phyloP scores from a whole-genome alignment of 2,113 vertebrate species.

The Lontra canadensis region DNA sequence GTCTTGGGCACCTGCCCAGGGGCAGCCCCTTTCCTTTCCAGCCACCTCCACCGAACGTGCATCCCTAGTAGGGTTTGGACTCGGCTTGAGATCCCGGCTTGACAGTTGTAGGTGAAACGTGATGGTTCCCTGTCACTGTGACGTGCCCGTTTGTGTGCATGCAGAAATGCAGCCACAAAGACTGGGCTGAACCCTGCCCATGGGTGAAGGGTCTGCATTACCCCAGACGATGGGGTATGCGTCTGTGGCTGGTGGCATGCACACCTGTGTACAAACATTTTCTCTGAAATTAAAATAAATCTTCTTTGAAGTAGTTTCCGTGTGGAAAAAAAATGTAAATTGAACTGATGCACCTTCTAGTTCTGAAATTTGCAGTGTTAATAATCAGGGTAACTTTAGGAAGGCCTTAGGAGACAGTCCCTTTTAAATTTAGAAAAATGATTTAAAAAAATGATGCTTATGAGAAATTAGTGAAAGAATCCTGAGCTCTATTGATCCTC shows the following conservation, averaged over 20 bases:
- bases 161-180: not conserved
- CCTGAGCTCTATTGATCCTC: not conserved
- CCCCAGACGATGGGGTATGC: not conserved
- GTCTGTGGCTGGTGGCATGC: too few species aligned
- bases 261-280: not conserved
- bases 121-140: not conserved
- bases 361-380: not conserved
- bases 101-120: not conserved
- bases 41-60: not conserved
- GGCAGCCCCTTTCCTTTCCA: not conserved
- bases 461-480: slow-evolving; percentile 16
- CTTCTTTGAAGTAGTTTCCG: not conserved
- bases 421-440: not conserved
- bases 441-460: not conserved
- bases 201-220: not conserved
- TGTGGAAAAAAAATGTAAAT: not conserved
- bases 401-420: not conserved
- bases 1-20: not conserved
- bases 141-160: not conserved
- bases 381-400: not conserved
- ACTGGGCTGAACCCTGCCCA: not conserved
- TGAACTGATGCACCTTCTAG: not conserved
- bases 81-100: not conserved
- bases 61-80: not conserved
- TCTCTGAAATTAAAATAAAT: not conserved